Percentiles rank a stretch among this genome's conserved stretches.
These are phyloP conservation scores for Paracanthobrama guichenoti DNA, from an alignment of 2,113 vertebrate species.

Conservation along the genomic window DNA sequence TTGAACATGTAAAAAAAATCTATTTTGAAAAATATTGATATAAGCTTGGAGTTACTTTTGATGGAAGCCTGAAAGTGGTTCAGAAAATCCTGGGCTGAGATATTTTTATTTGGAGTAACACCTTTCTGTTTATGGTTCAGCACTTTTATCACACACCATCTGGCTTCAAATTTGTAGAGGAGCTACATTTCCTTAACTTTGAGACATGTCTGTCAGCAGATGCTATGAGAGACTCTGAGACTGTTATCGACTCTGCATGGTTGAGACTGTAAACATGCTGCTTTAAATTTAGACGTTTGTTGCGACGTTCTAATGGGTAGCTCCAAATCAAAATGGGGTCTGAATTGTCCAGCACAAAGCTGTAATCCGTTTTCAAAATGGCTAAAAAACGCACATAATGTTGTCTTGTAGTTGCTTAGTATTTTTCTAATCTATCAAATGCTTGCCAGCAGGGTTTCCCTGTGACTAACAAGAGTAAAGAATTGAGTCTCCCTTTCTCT, in stretches of 20 bases:
- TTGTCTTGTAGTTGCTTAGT: neutral
- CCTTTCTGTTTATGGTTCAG: neutral
- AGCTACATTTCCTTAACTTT: constrained; percentile 1
- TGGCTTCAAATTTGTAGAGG: constrained; percentile 15
- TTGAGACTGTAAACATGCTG: constrained; percentile 1
- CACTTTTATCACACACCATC: constrained; percentile 7
- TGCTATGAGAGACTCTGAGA: constrained; percentile 10
- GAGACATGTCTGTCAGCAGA: neutral
- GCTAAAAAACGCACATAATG: neutral
- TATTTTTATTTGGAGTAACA: constrained; percentile 19
- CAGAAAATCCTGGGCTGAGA: neutral
- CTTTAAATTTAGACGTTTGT: neutral
- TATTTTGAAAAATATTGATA: neutral
- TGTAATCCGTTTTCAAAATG: constrained; percentile 11
- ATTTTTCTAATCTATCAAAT: neutral
- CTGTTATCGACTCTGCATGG: neutral
- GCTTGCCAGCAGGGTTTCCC: constrained; percentile 9
- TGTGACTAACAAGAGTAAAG: constrained; percentile 1
- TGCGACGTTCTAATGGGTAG: neutral
- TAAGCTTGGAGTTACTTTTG: neutral
- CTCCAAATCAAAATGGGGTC: constrained; percentile 11
- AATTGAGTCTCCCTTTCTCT: neutral
- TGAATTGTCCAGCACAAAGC: neutral
- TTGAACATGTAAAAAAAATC: neutral
- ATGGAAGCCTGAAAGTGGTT: constrained; percentile 10